phyloP scores from a whole-genome alignment of 2,113 vertebrate genomes.

The Oenanthe melanoleuca region DNA sequence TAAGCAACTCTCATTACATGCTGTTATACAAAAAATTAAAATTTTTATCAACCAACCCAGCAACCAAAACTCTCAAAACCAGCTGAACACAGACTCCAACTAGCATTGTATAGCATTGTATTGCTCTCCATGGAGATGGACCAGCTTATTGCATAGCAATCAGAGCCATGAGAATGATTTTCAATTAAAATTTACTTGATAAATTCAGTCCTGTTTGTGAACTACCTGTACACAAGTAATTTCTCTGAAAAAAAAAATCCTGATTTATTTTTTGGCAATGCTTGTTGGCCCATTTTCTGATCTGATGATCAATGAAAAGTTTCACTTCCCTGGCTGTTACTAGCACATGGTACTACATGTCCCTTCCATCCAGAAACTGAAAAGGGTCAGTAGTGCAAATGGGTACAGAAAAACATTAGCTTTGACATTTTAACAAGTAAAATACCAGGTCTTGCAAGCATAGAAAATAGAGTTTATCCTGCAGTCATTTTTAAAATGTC shows the following conservation, averaged over 20 bases:
- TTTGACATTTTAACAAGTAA: background rate
- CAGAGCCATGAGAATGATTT: background rate
- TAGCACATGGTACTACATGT: background rate
- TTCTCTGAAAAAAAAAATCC: background rate
- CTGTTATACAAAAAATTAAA: background rate
- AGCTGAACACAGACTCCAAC: background rate
- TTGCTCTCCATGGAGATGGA: background rate
- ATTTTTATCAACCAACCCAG: background rate
- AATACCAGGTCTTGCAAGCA: background rate
- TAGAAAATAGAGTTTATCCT: background rate
- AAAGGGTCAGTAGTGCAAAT: background rate
- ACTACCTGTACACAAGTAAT: background rate
- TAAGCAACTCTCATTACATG: background rate
- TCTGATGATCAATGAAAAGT: background rate
- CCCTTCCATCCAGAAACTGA: background rate
- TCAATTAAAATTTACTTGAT: background rate
- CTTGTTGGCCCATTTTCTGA: background rate
- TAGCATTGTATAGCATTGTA: background rate
- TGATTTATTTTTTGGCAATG: background rate
- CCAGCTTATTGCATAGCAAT: background rate
- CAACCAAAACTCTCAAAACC: background rate
- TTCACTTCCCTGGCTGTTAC: background rate
- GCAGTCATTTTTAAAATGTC: background rate
- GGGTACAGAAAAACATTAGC: background rate
- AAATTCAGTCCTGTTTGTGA: background rate